Percentiles rank a stretch among this genome's conserved stretches.
phyloP scores from a whole-genome alignment of 2,888 invertebrate species.

The Lasioglossum marginatum region DNA sequence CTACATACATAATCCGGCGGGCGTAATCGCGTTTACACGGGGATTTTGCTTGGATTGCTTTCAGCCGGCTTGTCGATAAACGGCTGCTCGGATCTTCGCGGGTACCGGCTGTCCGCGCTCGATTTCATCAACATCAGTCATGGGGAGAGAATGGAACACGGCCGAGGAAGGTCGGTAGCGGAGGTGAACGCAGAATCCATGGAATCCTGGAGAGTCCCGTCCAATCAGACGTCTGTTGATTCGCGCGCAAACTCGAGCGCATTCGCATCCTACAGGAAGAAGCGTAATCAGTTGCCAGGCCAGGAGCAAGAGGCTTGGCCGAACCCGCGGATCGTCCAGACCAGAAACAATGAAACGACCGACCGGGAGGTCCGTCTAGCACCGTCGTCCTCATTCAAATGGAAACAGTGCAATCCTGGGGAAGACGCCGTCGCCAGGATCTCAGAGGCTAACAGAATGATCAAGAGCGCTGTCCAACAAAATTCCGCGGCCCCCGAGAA shows the following conservation, averaged over 20 bases:
- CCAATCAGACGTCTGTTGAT: slow-evolving; percentile 51
- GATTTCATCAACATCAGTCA: slow-evolving; percentile 88
- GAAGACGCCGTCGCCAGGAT: neutral
- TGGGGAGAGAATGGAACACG: slow-evolving; percentile 84
- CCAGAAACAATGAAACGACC: slow-evolving; percentile 44
- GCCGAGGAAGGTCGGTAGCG: slow-evolving; percentile 10
- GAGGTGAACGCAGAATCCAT: slow-evolving; percentile 27
- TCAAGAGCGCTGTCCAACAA: neutral
- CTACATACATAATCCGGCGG: neutral
- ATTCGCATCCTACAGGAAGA: slow-evolving; percentile 68
- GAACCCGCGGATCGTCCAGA: slow-evolving; percentile 57
- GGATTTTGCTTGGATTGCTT: slow-evolving; percentile 36
- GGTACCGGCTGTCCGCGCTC: slow-evolving; percentile 86
- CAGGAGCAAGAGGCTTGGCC: slow-evolving; percentile 11
- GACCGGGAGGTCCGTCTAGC: slow-evolving; percentile 28
- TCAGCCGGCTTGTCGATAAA: slow-evolving; percentile 87
- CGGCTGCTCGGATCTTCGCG: slow-evolving; percentile 83
- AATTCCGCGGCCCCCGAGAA: slow-evolving; percentile 14
- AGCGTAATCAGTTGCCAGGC: slow-evolving; percentile 48
- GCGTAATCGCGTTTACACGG: neutral
- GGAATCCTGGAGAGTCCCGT: slow-evolving; percentile 37
- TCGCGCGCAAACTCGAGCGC: slow-evolving; percentile 58
- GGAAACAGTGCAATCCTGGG: slow-evolving; percentile 18
- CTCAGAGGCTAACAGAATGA: neutral
- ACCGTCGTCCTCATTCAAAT: slow-evolving; percentile 24